These are phyloP conservation scores for Epizoanthus stellaris DNA, from an alignment of 92 coral and sea anemone genomes.

Conservation along the genomic window DNA sequence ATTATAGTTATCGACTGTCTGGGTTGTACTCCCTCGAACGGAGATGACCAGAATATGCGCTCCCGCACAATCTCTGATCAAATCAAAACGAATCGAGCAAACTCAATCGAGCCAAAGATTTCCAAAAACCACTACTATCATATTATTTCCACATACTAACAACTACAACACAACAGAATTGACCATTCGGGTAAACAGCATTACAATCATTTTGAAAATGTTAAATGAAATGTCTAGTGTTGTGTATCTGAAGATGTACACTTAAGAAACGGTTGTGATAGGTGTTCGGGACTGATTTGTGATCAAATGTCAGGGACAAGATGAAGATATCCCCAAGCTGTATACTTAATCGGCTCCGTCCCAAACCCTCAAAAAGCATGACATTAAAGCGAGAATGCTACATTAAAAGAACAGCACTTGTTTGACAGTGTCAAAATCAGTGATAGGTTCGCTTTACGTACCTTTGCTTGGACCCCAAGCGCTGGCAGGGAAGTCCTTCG, in stretches of 20 bases:
- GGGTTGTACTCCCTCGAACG: background rate
- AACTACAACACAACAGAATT: constrained; percentile 51
- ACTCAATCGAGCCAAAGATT: constrained; percentile 10
- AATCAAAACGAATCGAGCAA: constrained; percentile 28
- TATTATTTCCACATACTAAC: constrained; percentile 34
- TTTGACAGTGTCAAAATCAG: constrained; percentile 11
- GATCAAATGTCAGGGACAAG: constrained; percentile 27
- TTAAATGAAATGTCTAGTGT: constrained; percentile 46
- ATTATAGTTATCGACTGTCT: constrained; percentile 49
- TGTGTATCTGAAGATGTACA: constrained; percentile 51
- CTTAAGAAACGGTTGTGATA: constrained; percentile 5
- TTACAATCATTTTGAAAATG: constrained; percentile 72
- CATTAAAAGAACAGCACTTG: constrained; percentile 52
- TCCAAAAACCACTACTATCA: constrained; percentile 7
- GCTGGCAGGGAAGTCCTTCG: constrained; percentile 98
- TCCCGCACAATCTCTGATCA: constrained; percentile 23
- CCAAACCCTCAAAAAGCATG: constrained; percentile 21
- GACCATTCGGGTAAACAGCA: constrained; percentile 59
- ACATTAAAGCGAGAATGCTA: constrained; percentile 2
- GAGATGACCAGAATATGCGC: background rate
- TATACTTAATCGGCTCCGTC: constrained; percentile 33
- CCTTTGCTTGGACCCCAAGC: constrained; percentile 96
- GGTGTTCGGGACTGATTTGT: constrained; percentile 22
- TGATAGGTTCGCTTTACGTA: constrained; percentile 44
- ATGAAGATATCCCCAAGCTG: constrained; percentile 36